Conservation (phyloP, 2,888 invertebrate genomes). For the Sicus ferrugineus region DNA sequence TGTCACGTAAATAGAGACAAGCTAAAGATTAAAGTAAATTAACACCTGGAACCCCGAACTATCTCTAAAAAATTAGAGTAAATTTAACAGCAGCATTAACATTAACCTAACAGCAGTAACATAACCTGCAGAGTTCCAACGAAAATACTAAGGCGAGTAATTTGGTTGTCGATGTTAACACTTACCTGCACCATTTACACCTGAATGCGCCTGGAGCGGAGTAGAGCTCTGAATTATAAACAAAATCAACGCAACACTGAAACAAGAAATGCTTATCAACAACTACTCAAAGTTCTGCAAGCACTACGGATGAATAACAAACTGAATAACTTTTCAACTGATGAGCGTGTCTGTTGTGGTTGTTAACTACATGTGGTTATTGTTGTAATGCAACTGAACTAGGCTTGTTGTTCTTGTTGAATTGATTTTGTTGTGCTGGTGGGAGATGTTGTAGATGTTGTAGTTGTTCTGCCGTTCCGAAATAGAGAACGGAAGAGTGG, state of each 20-base stretch:
- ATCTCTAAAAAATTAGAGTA: no score
- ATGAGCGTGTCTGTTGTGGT: not conserved
- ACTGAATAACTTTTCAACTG: not conserved
- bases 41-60: no score
- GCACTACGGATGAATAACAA: not conserved
- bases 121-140: no score
- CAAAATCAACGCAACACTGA: not conserved
- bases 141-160: no score
- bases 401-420: slow-evolving; percentile 10
- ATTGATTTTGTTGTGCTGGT: slow-evolving; percentile 13
- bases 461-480: slow-evolving; percentile 32
- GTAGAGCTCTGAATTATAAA: not conserved
- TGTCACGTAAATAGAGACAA: no score
- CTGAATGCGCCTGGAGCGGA: not conserved
- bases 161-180: no score
- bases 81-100: no score
- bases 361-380: not conserved
- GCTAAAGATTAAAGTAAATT: no score
- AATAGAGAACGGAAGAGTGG: not conserved
- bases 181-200: no score
- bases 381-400: not conserved
- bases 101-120: no score
- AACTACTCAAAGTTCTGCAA: not conserved
- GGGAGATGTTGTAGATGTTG: slow-evolving; percentile 42
- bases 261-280: not conserved